Conservation (phyloP, 2,888 invertebrate species). For the Drosophila multiciliata region DNA sequence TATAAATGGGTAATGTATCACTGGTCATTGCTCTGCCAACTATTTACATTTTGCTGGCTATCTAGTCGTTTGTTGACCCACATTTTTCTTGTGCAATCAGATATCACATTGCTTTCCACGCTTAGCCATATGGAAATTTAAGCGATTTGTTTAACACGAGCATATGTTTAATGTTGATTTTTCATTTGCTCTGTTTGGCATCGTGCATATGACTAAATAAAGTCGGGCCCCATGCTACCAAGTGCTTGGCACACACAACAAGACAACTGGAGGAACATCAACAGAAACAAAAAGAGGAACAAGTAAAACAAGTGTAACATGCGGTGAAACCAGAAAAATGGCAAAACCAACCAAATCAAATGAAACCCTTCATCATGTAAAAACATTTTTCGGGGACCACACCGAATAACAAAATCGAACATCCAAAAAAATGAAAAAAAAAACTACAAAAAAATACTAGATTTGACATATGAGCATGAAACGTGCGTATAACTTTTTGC, state of each 20-base stretch:
- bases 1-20: not conserved
- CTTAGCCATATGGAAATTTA: slow-evolving; percentile 65
- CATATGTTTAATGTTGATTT: slow-evolving; percentile 74
- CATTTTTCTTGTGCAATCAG: slow-evolving; percentile 19
- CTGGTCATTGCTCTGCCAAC: not conserved
- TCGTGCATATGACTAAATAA: slow-evolving; percentile 14
- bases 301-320: slow-evolving; percentile 50
- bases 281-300: slow-evolving; percentile 8
- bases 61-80: slow-evolving; percentile 26
- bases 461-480: slow-evolving; percentile 43
- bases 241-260: slow-evolving; percentile 17
- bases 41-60: slow-evolving; percentile 26
- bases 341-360: slow-evolving; percentile 71
- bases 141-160: slow-evolving; percentile 60
- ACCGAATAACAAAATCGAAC: slow-evolving; percentile 50
- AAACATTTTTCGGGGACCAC: slow-evolving; percentile 59
- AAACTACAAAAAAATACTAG: slow-evolving; percentile 12
- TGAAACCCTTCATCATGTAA: slow-evolving; percentile 76
- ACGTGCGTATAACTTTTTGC: slow-evolving; percentile 36
- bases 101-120: slow-evolving; percentile 3
- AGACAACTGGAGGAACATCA: not conserved
- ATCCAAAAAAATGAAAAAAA: slow-evolving; percentile 19
- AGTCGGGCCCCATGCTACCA: slow-evolving; percentile 16
- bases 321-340: slow-evolving; percentile 76
- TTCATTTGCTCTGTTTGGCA: slow-evolving; percentile 56